Evolutionary conservation across 2,113 vertebrate genomes (phyloP).

Genomic region (Galeopterus variegatus): DNA sequence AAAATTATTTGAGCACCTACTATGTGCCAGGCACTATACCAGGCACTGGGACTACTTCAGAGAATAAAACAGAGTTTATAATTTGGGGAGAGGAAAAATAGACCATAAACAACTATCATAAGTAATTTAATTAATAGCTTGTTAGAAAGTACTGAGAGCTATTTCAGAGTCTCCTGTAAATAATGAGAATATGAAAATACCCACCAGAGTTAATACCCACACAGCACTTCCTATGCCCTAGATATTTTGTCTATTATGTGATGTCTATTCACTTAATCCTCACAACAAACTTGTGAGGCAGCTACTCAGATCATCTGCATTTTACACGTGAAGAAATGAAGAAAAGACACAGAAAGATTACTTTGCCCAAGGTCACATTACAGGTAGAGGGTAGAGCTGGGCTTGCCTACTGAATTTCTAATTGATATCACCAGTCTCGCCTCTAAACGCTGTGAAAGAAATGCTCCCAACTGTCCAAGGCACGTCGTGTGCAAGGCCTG

Average conservation of each 20-base stretch:
- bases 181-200: neutral
- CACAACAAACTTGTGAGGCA: neutral
- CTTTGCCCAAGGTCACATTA: neutral
- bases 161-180: neutral
- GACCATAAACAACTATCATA: neutral
- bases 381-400: neutral
- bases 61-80: neutral
- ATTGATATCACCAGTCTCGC: neutral
- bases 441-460: neutral
- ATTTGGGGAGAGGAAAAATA: neutral
- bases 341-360: neutral
- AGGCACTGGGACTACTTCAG: neutral
- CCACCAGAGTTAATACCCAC: neutral
- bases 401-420: neutral
- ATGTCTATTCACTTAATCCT: neutral
- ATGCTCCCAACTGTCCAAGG: neutral
- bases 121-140: neutral
- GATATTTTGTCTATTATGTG: neutral
- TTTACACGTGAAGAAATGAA: slow-evolving; percentile 11
- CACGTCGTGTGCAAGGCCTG: neutral
- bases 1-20: neutral
- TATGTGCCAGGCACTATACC: neutral
- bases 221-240: neutral
- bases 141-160: neutral
- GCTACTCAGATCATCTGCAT: neutral